Evolutionary conservation across 2,888 invertebrate genomes (phyloP), one percentile per base, ranked within the genome.

Genomic region (Tenthredo notha): DNA sequence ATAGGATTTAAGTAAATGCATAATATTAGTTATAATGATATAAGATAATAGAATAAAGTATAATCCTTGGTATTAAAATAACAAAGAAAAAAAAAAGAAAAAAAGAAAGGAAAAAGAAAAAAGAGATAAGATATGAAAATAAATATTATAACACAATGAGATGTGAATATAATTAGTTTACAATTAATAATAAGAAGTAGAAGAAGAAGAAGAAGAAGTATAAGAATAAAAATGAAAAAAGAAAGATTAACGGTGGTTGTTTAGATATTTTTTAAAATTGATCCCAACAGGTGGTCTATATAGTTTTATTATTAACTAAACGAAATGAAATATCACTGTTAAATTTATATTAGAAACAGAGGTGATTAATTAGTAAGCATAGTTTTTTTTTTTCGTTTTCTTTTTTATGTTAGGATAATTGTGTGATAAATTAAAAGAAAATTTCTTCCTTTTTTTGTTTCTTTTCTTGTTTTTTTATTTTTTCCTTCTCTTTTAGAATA

Each of bases 1-100:
- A 29, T 80, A 80, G 80, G 58, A 37, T 40, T 43, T 50, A 77
- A 47, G 33, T 77, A 77, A 74, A 74, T 54, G 80, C 80, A 80
- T 80, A 80, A 80, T 80, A 80, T 80, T 80, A 61, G 12, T 80
- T 18, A 80, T 40, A 40, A 25, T 21, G 18, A 58, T 58, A 54
- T 54, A 33, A 33, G 18, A 54, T 54, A 54, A 77, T 33, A 80
- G 37, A 58, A 47, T 37, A 29, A 2, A 29, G 4, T 50, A 80
- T 61, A 40, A 50, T 40, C 80, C 21, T 80, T 61, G 37, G 12
- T 33, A 33, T 80, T 61, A 80, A 21, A 33, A 40, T 40, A 9
- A 47, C 6, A 6, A 61, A 61, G 4, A 61, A 25, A 61, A 6
- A 61, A 61, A 1, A 61, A 25, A 61, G 10, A 10, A 61, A 25